Conservation (phyloP, 2,888 invertebrate genomes). For the Neoascia interrupta region DNA sequence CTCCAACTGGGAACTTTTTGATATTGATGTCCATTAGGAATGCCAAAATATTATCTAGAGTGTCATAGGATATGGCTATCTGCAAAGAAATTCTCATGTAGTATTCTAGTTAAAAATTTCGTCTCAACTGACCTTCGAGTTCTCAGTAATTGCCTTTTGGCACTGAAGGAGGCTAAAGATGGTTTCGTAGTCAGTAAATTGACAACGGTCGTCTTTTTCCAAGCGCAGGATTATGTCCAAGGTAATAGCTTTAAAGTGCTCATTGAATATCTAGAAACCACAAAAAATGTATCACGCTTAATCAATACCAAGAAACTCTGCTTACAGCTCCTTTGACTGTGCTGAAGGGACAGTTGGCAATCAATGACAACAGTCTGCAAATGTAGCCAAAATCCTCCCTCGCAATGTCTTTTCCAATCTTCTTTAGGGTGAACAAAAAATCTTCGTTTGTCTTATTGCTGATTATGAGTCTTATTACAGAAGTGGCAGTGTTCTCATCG, state of each 20-base stretch:
- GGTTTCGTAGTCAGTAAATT: slow-evolving; percentile 67
- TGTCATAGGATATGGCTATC: slow-evolving; percentile 75
- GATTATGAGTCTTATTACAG: slow-evolving; percentile 75
- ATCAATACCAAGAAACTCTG: not conserved
- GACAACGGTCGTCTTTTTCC: slow-evolving; percentile 62
- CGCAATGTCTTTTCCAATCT: slow-evolving; percentile 68
- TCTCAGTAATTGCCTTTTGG: slow-evolving; percentile 74
- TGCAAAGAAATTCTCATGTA: slow-evolving; percentile 18
- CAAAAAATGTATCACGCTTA: not conserved
- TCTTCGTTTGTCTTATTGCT: slow-evolving; percentile 77
- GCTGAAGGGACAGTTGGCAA: slow-evolving; percentile 76
- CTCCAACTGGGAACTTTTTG: slow-evolving; percentile 72
- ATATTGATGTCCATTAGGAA: slow-evolving; percentile 76
- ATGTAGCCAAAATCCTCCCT: slow-evolving; percentile 71
- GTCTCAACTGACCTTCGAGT: slow-evolving; percentile 73
- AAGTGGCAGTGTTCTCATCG: slow-evolving; percentile 71
- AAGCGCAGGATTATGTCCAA: slow-evolving; percentile 73
- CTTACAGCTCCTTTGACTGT: slow-evolving; percentile 77
- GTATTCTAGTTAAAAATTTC: too few relatives aligned
- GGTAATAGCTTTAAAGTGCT: slow-evolving; percentile 76
- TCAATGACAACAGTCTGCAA: slow-evolving; percentile 72
- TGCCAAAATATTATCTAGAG: slow-evolving; percentile 76
- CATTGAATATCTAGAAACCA: slow-evolving; percentile 76
- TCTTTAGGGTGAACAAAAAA: slow-evolving; percentile 74
- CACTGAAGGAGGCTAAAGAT: slow-evolving; percentile 73